Conservation (phyloP, 2,797 vertebrate genomes). For the Limnodromus scolopaceus region DNA sequence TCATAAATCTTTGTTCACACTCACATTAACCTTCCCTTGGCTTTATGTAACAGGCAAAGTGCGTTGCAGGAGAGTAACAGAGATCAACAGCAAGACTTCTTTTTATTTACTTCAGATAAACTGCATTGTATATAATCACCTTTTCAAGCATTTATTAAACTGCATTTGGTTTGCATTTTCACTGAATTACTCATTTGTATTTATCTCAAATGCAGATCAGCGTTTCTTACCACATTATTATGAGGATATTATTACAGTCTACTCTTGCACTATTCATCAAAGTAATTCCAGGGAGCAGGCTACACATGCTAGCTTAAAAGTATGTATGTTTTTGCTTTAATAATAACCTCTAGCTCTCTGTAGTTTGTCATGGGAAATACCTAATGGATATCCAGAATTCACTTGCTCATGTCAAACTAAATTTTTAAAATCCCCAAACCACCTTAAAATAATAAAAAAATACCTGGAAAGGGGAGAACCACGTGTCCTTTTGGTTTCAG, state of each 20-base stretch:
- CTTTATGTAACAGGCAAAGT: neutral
- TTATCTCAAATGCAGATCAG: neutral
- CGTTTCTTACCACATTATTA: neutral
- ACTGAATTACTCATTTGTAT: neutral
- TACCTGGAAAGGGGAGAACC: neutral
- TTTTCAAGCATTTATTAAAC: neutral
- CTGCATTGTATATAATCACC: neutral
- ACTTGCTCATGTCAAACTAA: neutral
- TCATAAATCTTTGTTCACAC: slow-evolving; percentile 25
- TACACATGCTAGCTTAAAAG: neutral
- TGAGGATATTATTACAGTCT: neutral
- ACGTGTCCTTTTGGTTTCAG: too few relatives aligned
- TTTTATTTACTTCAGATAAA: slow-evolving; percentile 2
- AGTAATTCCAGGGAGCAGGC: neutral
- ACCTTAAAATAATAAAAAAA: neutral
- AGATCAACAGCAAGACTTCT: neutral
- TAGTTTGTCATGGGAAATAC: neutral
- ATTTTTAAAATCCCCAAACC: neutral
- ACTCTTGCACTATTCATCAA: neutral
- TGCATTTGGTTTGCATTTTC: neutral
- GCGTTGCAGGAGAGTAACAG: neutral
- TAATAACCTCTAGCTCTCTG: neutral
- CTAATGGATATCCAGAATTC: neutral
- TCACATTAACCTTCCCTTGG: neutral
- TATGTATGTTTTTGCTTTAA: neutral